Percentiles rank a stretch among this genome's conserved stretches.
phyloP scores from a whole-genome alignment of 2,113 vertebrate species.

The Aspidoscelis tigris region DNA sequence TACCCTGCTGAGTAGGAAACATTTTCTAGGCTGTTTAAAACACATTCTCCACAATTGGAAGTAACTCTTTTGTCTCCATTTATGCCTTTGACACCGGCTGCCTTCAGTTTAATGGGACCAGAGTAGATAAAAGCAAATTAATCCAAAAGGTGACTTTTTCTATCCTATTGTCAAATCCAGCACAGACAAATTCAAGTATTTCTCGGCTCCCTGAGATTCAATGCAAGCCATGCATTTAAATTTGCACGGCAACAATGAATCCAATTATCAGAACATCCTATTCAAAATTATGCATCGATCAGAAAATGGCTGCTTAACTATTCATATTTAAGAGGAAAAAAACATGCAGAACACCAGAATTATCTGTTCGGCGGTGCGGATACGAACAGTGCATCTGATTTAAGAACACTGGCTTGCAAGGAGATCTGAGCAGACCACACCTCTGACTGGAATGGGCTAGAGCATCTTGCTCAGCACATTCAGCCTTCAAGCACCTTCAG shows the following conservation, averaged over 20 bases:
- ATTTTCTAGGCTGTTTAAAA: slow-evolving; percentile 73
- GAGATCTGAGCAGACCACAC: neutral
- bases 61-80: slow-evolving; percentile 70
- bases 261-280: slow-evolving; percentile 47
- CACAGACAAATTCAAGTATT: slow-evolving; percentile 49
- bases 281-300: slow-evolving; percentile 36
- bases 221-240: slow-evolving; percentile 45
- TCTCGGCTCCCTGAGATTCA: neutral
- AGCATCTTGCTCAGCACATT: rapidly evolving
- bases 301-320: slow-evolving; percentile 16
- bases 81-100: slow-evolving; percentile 74
- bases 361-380: neutral
- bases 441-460: neutral
- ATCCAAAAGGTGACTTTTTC: slow-evolving; percentile 70
- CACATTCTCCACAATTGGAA: slow-evolving; percentile 70
- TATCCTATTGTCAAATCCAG: slow-evolving; percentile 57
- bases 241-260: slow-evolving; percentile 47
- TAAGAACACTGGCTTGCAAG: slow-evolving; percentile 35
- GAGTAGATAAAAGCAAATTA: slow-evolving; percentile 67
- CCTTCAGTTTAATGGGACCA: slow-evolving; percentile 70
- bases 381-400: neutral
- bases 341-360: slow-evolving; percentile 45
- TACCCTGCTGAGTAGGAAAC: slow-evolving; percentile 73
- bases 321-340: slow-evolving; percentile 33
- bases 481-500: neutral